These are phyloP conservation scores for Ceuthmochares aereus DNA, from an alignment of 2,113 vertebrate species.

Conservation along the genomic window DNA sequence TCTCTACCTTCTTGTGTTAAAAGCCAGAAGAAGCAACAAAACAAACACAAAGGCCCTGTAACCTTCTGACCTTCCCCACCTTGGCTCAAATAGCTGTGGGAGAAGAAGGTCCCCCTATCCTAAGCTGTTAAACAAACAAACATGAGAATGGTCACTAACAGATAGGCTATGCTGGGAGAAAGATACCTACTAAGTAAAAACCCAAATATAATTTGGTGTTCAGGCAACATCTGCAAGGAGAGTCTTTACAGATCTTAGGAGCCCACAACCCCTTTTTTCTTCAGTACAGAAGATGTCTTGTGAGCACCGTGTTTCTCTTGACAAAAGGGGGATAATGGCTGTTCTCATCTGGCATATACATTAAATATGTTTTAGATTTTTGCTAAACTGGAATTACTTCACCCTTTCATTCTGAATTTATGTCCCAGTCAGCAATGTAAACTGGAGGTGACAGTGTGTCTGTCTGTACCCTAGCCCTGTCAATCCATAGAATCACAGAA, in stretches of 20 bases:
- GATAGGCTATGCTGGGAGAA: not conserved
- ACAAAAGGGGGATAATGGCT: not conserved
- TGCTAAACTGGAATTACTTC: not conserved
- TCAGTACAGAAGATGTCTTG: not conserved
- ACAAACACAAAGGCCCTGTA: not conserved
- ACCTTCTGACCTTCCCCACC: not conserved
- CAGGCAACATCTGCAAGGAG: not conserved
- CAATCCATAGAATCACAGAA: not conserved
- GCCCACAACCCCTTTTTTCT: not conserved
- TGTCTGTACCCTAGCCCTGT: not conserved
- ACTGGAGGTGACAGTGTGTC: not conserved
- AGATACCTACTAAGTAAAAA: not conserved
- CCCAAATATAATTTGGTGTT: not conserved
- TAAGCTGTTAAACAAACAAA: not conserved
- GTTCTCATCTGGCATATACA: not conserved
- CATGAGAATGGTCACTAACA: not conserved
- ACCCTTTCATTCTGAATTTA: conserved; percentile 19
- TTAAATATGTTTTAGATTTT: conserved; percentile 25
- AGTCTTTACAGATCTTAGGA: not conserved
- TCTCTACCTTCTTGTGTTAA: not conserved
- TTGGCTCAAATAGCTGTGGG: not conserved
- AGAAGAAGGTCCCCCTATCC: not conserved
- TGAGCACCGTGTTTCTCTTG: not conserved
- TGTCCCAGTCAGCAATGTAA: not conserved
- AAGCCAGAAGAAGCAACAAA: not conserved